A percentile compares a stretch with the other conserved stretches of the same genome.
Conservation (phyloP, 2,888 invertebrate species). For the Pandemis corylana region DNA sequence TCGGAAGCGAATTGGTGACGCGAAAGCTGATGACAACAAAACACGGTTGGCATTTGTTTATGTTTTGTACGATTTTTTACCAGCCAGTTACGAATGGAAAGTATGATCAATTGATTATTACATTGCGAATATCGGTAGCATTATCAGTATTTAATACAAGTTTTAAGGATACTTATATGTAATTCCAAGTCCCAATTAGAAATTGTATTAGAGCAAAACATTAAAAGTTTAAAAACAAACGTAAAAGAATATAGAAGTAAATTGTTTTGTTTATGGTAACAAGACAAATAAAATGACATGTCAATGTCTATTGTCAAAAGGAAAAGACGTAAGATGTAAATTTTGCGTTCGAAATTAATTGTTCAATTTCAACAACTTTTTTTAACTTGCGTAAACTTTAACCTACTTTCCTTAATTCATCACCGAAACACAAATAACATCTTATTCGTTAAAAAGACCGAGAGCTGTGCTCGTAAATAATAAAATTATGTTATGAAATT, state of each 20-base stretch:
- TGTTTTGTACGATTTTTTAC: slow-evolving; percentile 46
- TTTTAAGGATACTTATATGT: not conserved
- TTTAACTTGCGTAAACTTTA: not conserved
- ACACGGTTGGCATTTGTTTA: slow-evolving; percentile 50
- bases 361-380: slow-evolving; percentile 13
- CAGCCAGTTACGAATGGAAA: slow-evolving; percentile 50
- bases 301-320: slow-evolving; percentile 1
- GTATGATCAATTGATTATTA: slow-evolving; percentile 44
- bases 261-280: slow-evolving; percentile 19
- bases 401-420: not conserved
- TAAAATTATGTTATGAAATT: slow-evolving; percentile 18
- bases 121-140: slow-evolving; percentile 48
- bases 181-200: not conserved
- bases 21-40: slow-evolving; percentile 51
- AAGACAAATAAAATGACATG: not conserved
- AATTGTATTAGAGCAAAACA: not conserved
- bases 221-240: slow-evolving; percentile 13
- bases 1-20: slow-evolving; percentile 22
- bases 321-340: slow-evolving; percentile 20
- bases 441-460: slow-evolving; percentile 5
- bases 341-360: not conserved
- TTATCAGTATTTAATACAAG: not conserved
- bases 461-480: slow-evolving; percentile 3
- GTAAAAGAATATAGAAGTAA: not conserved
- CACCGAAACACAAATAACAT: slow-evolving; percentile 18